Conservation (phyloP, 2,797 vertebrate genomes). For the Diplodus puntazzo region DNA sequence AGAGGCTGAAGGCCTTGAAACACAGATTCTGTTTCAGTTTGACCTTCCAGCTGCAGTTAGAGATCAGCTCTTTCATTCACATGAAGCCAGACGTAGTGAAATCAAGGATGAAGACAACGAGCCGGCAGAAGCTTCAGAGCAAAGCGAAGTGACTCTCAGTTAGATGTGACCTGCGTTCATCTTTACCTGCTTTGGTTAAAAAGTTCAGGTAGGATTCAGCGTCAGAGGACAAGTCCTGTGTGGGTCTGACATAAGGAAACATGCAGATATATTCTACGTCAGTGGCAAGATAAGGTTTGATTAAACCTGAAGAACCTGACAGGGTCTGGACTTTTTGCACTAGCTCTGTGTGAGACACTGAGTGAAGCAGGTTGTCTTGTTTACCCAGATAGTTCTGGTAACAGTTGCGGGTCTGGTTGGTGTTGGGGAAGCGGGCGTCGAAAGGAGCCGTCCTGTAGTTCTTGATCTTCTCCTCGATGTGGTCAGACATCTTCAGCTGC, state of each 20-base stretch:
- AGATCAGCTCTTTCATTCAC: neutral
- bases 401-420: conserved; percentile 86
- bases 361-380: neutral
- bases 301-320: neutral
- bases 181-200: conserved; percentile 14
- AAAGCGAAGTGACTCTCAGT: neutral
- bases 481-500: conserved; percentile 73
- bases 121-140: neutral
- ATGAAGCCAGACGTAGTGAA: neutral
- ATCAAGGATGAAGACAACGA: neutral
- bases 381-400: conserved; percentile 86
- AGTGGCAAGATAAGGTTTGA: neutral
- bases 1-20: neutral
- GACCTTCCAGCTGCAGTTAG: neutral
- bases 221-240: neutral
- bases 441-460: conserved; percentile 85
- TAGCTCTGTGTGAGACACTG: neutral
- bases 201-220: conserved; percentile 3
- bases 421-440: conserved; percentile 86
- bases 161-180: neutral
- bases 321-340: neutral
- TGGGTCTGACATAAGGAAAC: neutral
- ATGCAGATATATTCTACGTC: neutral
- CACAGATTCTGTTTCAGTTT: neutral
- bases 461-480: conserved; percentile 80